These are phyloP conservation scores for Axinella damicornis DNA, from an alignment of 37 sponge, comb jelly and placozoan genomes.

Conservation along the genomic window DNA sequence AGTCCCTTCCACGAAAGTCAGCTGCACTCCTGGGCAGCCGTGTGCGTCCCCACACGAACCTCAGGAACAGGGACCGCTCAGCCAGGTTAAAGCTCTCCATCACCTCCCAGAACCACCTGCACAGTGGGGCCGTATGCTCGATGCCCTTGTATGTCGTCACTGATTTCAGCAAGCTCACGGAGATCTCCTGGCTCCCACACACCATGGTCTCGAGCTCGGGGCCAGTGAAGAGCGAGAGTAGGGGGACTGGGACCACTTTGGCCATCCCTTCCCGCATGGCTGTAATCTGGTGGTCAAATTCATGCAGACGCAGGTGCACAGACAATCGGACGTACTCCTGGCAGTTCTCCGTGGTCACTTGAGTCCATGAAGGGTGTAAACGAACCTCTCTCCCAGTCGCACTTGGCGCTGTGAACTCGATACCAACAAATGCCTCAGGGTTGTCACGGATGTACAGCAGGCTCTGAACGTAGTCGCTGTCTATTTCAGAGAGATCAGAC, in stretches of 20 bases:
- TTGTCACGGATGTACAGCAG: conserved; percentile 82
- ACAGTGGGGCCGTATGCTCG: conserved; percentile 46
- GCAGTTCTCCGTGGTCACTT: conserved; percentile 76
- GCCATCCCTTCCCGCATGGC: conserved; percentile 89
- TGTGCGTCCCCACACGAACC: conserved; percentile 98
- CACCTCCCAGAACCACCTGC: conserved; percentile 95
- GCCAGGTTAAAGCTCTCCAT: conserved; percentile 83
- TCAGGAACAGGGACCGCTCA: conserved; percentile 92
- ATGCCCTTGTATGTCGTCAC: conserved; percentile 93
- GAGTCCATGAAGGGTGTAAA: conserved; percentile 73
- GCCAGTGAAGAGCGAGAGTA: conserved; percentile 93
- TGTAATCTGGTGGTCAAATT: conserved; percentile 86
- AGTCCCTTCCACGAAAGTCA: conserved; percentile 95
- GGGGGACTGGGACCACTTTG: conserved; percentile 88
- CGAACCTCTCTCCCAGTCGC: conserved; percentile 82
- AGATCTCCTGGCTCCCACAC: conserved; percentile 92
- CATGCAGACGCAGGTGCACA: conserved; percentile 87
- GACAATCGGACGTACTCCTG: conserved; percentile 87
- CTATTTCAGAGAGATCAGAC: conserved; percentile 85
- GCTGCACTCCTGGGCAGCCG: conserved; percentile 88
- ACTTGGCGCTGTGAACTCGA: conserved; percentile 90
- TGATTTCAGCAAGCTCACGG: conserved; percentile 88
- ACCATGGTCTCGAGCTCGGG: conserved; percentile 90
- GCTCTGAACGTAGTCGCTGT: conserved; percentile 90
- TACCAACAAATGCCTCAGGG: conserved; percentile 86